Conservation (phyloP, 2,113 vertebrate genomes). For the human (Homo sapiens) region GRCh38 chr6:37699001-37699500, state of each 20-base stretch:
- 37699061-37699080: not conserved
- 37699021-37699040: not conserved
- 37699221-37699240: constrained; percentile 48
- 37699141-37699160: not conserved
- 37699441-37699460: not conserved
- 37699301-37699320: not conserved
- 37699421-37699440: not conserved
- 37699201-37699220: constrained; percentile 74
- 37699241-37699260: not conserved
- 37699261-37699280: constrained; percentile 16
- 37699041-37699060: not conserved
- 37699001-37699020: not conserved
- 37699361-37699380: not conserved
- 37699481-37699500: not conserved
- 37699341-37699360: not conserved
- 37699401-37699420: not conserved
- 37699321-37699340: not conserved
- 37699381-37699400: constrained; percentile 45
- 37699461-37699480: not conserved
- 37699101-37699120: constrained; percentile 22
- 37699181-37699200: constrained; percentile 57
- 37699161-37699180: not conserved
- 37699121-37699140: not conserved
- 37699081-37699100: not conserved
- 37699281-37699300: not conserved